Evolutionary conservation across 1,140 invertebrate species (phyloP).

Genomic region (Batillaria attramentaria): DNA sequence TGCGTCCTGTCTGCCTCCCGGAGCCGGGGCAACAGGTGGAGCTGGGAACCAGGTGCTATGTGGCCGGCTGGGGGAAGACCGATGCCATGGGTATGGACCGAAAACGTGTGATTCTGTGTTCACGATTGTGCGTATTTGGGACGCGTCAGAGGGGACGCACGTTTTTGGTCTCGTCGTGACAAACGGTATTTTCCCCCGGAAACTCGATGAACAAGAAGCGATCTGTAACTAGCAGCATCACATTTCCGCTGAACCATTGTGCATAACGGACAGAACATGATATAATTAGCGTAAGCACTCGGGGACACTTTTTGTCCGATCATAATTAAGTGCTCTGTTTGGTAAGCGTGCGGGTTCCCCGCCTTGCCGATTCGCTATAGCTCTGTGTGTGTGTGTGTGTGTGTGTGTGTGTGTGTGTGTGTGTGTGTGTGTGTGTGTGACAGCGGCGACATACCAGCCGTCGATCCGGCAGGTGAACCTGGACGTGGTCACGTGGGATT

Average conservation of each 20-base stretch:
- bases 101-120: not conserved
- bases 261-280: too few species aligned
- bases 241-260: too few species aligned
- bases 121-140: too few species aligned
- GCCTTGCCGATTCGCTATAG: too few species aligned
- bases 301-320: too few species aligned
- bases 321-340: too few species aligned
- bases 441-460: slow-evolving; percentile 49
- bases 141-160: too few species aligned
- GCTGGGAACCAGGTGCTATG: slow-evolving; percentile 52
- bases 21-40: slow-evolving; percentile 25
- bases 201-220: too few species aligned
- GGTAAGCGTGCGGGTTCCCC: too few species aligned
- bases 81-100: slow-evolving; percentile 32
- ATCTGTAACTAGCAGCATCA: too few species aligned
- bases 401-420: not conserved
- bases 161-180: too few species aligned
- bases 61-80: slow-evolving; percentile 55
- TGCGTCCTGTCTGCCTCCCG: slow-evolving; percentile 83
- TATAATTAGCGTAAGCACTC: not conserved
- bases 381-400: not conserved
- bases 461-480: slow-evolving; percentile 48
- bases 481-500: slow-evolving; percentile 48
- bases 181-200: too few species aligned
- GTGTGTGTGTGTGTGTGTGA: not conserved